These are phyloP conservation scores for Gerris lacustris DNA, from an alignment of 2,888 invertebrate genomes.

Conservation along the genomic window DNA sequence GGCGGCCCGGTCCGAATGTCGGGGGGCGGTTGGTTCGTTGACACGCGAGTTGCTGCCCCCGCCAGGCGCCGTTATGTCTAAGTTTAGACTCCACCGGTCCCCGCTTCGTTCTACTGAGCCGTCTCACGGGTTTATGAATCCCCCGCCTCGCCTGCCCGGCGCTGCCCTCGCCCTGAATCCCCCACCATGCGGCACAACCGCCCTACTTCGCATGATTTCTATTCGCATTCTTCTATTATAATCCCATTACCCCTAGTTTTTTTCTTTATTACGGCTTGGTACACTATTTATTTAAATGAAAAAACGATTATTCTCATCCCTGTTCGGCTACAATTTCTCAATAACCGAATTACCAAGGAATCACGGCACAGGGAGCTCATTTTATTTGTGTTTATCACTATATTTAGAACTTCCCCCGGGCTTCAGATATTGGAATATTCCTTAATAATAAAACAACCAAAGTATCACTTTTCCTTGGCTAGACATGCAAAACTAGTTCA, in stretches of 20 bases:
- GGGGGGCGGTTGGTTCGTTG: background rate
- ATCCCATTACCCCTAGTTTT: background rate
- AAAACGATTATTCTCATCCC: background rate
- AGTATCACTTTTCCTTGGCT: background rate
- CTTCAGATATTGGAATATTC: background rate
- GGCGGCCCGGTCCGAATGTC: background rate
- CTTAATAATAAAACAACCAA: background rate
- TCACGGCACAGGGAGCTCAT: background rate
- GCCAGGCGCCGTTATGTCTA: background rate
- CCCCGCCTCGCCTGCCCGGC: background rate
- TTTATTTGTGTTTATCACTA: background rate
- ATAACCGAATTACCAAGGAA: background rate
- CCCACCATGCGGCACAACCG: background rate
- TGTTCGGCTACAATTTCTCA: background rate
- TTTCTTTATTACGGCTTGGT: background rate
- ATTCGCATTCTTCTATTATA: constrained; percentile 1
- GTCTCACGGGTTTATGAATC: background rate
- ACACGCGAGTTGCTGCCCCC: constrained; percentile 3
- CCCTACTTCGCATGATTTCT: constrained; percentile 1
- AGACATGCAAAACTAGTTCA: constrained; percentile 1
- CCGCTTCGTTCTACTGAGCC: background rate
- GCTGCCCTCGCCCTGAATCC: background rate
- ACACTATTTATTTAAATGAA: background rate
- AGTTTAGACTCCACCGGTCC: background rate
- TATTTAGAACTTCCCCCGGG: background rate